Conservation (phyloP, 1,140 invertebrate genomes). For the Drosophila neocordata region DNA sequence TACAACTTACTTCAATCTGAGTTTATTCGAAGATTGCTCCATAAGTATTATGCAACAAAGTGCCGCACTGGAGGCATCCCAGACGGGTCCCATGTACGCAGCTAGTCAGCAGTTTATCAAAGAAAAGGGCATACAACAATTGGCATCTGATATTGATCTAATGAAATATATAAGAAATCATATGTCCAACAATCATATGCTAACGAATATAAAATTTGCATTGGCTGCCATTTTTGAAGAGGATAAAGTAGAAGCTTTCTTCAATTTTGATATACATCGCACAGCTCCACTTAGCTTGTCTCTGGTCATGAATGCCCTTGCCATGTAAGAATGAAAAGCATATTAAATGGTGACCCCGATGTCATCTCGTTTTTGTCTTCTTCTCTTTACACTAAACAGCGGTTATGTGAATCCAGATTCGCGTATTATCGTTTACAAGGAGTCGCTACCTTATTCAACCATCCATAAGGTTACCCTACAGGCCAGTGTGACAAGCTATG, state of each 20-base stretch:
- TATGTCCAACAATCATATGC: not conserved
- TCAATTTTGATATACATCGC: constrained; percentile 26
- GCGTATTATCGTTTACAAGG: constrained; percentile 30
- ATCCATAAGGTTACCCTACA: constrained; percentile 17
- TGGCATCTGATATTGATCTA: not conserved
- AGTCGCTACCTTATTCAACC: constrained; percentile 34
- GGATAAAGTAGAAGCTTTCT: constrained; percentile 20
- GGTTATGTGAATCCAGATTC: constrained; percentile 26
- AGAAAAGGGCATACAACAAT: not conserved
- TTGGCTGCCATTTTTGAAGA: constrained; percentile 24
- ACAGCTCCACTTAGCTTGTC: constrained; percentile 42
- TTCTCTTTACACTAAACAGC: constrained; percentile 14
- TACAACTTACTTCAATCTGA: not conserved
- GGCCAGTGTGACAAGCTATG: not conserved
- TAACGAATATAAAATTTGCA: constrained; percentile 28
- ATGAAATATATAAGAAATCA: constrained; percentile 1
- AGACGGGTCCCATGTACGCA: not conserved
- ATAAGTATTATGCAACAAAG: constrained; percentile 11
- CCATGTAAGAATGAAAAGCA: constrained; percentile 32
- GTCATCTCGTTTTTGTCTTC: not conserved
- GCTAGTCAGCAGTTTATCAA: constrained; percentile 20
- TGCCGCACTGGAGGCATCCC: no score
- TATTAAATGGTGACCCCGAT: not conserved
- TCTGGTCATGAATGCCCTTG: constrained; percentile 43
- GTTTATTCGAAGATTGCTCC: not conserved